A percentile compares a stretch with the other conserved stretches of the same genome.
Conservation (phyloP, 2,113 vertebrate genomes). For the Zosterops japonicus region DNA sequence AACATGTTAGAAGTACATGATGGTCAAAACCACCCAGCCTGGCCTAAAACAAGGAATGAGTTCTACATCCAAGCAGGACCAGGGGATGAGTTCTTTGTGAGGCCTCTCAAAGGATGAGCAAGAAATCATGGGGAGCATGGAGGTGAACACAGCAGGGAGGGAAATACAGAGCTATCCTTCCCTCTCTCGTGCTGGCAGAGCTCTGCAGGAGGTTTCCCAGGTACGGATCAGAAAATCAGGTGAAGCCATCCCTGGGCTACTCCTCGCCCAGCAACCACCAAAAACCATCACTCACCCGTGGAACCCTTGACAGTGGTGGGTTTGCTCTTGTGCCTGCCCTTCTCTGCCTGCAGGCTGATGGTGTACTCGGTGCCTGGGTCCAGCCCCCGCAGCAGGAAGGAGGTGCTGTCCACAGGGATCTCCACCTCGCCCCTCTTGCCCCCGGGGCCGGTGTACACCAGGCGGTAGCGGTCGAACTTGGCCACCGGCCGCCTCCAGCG, state of each 20-base stretch:
- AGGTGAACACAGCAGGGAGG: background rate
- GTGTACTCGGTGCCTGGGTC: slow-evolving; percentile 84
- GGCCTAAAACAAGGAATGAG: background rate
- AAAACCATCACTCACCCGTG: slow-evolving; percentile 81
- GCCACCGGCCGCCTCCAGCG: slow-evolving; percentile 86
- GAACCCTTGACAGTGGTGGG: slow-evolving; percentile 76
- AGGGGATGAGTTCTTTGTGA: background rate
- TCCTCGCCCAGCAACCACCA: background rate
- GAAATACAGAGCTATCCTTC: background rate
- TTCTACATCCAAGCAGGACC: background rate
- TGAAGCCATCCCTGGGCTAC: background rate
- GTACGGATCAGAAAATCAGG: accelerated
- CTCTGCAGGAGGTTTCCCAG: background rate
- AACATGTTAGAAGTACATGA: background rate
- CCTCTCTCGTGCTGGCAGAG: background rate
- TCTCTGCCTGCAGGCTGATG: slow-evolving; percentile 83
- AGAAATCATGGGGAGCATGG: background rate
- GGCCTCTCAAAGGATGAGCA: background rate
- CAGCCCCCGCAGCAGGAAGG: slow-evolving; percentile 77
- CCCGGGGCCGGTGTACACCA: slow-evolving; percentile 68
- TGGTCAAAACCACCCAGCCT: background rate
- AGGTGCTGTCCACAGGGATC: slow-evolving; percentile 75
- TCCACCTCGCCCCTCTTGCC: slow-evolving; percentile 77
- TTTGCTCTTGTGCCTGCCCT: slow-evolving; percentile 85
- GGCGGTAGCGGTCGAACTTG: slow-evolving; percentile 87